phyloP scores from a whole-genome alignment of 2,113 vertebrate genomes.

The Dasypus novemcinctus region DNA sequence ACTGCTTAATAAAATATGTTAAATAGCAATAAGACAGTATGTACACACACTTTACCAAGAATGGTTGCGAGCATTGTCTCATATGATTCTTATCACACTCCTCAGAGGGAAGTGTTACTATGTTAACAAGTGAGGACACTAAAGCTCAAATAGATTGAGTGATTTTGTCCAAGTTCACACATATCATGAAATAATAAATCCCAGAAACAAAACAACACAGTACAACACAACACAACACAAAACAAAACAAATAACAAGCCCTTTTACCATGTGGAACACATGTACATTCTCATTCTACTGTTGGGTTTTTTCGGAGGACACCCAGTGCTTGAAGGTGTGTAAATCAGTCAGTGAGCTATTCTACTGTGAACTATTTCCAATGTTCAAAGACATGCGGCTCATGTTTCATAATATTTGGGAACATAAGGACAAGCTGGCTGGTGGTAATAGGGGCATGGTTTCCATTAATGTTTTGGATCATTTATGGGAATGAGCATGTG shows the following conservation, averaged over 20 bases:
- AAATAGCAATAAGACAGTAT: background rate
- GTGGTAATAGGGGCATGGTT: background rate
- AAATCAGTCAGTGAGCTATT: background rate
- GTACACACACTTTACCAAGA: background rate
- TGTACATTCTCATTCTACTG: background rate
- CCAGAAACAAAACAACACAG: background rate
- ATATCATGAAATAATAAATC: background rate
- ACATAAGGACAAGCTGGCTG: background rate
- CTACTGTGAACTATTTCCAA: background rate
- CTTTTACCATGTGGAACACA: background rate
- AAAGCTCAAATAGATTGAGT: background rate
- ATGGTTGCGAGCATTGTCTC: background rate
- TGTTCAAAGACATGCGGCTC: background rate
- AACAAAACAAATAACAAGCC: background rate
- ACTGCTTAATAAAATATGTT: background rate
- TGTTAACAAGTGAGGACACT: background rate
- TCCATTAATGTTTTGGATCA: background rate
- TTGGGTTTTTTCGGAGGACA: background rate
- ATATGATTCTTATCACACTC: background rate
- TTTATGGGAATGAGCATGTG: background rate
- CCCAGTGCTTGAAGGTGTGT: rapidly evolving
- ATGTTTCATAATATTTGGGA: background rate
- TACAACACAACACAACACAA: background rate
- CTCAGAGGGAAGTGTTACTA: background rate
- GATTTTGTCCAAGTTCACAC: background rate